phyloP scores from a whole-genome alignment of 2,113 vertebrate genomes.

The Melozone crissalis region DNA sequence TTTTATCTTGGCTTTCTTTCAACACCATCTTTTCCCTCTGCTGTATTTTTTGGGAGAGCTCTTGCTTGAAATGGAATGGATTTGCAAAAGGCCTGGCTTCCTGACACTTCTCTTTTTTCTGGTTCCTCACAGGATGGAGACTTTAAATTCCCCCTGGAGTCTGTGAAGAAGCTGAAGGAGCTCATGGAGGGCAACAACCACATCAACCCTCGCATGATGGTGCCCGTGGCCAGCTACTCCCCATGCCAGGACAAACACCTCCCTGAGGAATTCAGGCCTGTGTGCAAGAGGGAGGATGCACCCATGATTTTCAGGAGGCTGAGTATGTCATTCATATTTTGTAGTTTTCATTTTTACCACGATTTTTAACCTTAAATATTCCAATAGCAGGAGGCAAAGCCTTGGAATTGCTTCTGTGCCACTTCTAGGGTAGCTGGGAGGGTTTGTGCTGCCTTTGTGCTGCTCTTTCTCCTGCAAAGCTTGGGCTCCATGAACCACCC shows the following conservation, averaged over 20 bases:
- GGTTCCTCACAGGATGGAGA: constrained; percentile 36
- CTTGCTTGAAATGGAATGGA: too few species aligned
- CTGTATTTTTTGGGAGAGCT: not conserved
- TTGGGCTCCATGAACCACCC: fast-evolving
- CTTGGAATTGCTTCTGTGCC: fast-evolving
- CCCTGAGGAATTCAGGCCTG: not conserved
- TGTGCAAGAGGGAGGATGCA: constrained; percentile 43
- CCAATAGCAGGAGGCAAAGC: not conserved
- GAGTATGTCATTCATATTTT: not conserved
- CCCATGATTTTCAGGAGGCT: constrained; percentile 20
- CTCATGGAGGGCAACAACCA: not conserved
- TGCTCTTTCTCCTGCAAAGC: not conserved
- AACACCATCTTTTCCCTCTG: not conserved
- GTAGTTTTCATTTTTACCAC: not conserved
- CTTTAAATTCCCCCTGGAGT: constrained; percentile 42
- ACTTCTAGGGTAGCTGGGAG: not conserved
- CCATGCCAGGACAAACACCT: constrained; percentile 22
- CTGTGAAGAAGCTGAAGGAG: constrained; percentile 50
- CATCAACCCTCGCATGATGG: not conserved
- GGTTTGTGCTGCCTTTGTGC: not conserved
- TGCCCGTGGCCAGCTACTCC: not conserved
- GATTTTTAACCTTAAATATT: not conserved
- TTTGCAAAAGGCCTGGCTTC: not conserved
- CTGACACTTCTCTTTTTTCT: not conserved
- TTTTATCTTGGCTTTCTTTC: not conserved